Evolutionary conservation across 1,140 invertebrate genomes (phyloP).

Genomic region (Trinorchestia longiramus): DNA sequence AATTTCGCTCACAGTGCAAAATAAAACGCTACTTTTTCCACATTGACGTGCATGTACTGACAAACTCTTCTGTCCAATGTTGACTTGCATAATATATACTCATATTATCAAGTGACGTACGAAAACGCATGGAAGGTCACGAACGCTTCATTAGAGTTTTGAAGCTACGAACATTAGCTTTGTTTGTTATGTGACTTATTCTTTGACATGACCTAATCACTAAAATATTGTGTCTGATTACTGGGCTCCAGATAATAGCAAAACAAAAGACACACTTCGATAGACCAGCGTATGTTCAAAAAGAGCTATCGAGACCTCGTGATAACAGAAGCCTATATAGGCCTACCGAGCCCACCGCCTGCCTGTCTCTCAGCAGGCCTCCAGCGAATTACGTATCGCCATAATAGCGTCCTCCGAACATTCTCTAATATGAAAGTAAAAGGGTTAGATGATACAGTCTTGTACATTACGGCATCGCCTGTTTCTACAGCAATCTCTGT

Average conservation of each 20-base stretch:
- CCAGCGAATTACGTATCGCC: background rate
- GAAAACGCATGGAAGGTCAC: too few relatives aligned
- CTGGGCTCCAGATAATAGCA: background rate
- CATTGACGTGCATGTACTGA: too few relatives aligned
- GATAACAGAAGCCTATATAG: background rate
- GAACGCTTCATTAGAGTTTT: too few relatives aligned
- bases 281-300: background rate
- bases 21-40: too few relatives aligned
- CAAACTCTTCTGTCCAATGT: too few relatives aligned
- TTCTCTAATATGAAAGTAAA: conserved; percentile 15
- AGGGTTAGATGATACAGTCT: conserved; percentile 13
- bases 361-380: background rate
- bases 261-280: conserved; percentile 24
- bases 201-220: background rate
- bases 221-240: background rate
- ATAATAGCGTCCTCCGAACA: background rate
- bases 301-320: conserved; percentile 18
- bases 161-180: too few relatives aligned
- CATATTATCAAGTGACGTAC: too few relatives aligned
- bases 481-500: background rate
- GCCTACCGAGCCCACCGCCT: background rate
- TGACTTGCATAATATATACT: too few relatives aligned
- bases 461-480: background rate
- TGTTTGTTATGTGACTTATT: background rate
- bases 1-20: too few relatives aligned